Percentiles rank a stretch among this genome's conserved stretches.
Conservation (phyloP, 2,113 vertebrate species). For the Elgaria multicarinata region DNA sequence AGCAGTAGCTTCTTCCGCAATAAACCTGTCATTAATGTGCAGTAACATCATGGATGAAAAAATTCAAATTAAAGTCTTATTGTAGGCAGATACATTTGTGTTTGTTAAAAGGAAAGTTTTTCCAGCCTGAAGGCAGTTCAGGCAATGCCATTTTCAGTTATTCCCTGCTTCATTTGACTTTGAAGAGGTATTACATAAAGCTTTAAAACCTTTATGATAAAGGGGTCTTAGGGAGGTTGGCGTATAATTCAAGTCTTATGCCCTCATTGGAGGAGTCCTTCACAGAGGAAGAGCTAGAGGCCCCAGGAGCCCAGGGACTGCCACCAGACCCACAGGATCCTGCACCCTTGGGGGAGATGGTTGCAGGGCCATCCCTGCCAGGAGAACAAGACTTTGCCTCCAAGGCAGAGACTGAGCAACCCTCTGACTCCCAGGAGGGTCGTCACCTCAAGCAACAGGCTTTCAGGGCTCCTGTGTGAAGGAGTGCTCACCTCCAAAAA, state of each 20-base stretch:
- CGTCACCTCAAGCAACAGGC: too few species aligned
- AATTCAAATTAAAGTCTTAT: neutral
- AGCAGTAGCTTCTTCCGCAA: slow-evolving; percentile 88
- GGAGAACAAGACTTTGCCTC: too few species aligned
- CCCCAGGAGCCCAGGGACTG: too few species aligned
- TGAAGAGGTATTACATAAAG: neutral
- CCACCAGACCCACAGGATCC: too few species aligned
- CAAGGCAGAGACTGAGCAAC: too few species aligned
- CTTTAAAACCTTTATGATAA: neutral
- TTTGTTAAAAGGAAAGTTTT: neutral
- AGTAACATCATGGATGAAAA: slow-evolving; percentile 19
- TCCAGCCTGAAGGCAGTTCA: neutral
- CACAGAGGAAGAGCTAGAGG: too few species aligned
- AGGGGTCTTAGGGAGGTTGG: neutral
- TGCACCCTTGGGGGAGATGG: too few species aligned
- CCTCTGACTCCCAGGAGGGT: too few species aligned
- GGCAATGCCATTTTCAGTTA: neutral
- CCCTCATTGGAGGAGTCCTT: too few species aligned
- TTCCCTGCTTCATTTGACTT: neutral
- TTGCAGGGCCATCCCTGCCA: too few species aligned
- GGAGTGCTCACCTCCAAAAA: too few species aligned
- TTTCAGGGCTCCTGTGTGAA: too few species aligned
- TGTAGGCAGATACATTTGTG: neutral
- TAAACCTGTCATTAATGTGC: slow-evolving; percentile 79
- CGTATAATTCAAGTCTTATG: neutral